phyloP scores from a whole-genome alignment of 2,797 vertebrate genomes.

The Dipus sagitta region DNA sequence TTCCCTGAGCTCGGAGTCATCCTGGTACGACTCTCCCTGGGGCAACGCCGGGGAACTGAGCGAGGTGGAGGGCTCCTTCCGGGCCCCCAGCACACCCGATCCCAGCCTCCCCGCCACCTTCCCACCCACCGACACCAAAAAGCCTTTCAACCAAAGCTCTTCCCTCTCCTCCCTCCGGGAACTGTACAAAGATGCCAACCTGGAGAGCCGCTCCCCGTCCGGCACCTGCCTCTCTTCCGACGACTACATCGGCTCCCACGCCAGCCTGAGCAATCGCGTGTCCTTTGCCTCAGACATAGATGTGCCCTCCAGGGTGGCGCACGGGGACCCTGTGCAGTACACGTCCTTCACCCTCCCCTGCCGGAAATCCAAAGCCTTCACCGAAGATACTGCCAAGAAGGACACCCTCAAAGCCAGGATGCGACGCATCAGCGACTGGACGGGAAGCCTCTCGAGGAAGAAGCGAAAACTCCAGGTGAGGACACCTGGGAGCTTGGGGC shows the following conservation, averaged over 20 bases:
- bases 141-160: slow-evolving; percentile 90
- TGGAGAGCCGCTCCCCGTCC: slow-evolving; percentile 88
- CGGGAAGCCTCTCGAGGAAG: slow-evolving; percentile 95
- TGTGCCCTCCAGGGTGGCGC: slow-evolving; percentile 90
- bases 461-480: slow-evolving; percentile 94
- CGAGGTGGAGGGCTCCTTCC: slow-evolving; percentile 89
- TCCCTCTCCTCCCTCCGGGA: slow-evolving; percentile 92
- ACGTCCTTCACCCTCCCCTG: slow-evolving; percentile 95
- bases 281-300: slow-evolving; percentile 94
- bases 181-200: slow-evolving; percentile 90
- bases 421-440: slow-evolving; percentile 96
- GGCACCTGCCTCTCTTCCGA: slow-evolving; percentile 88
- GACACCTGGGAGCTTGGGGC: rapidly evolving
- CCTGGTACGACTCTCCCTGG: slow-evolving; percentile 98
- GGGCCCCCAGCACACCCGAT: slow-evolving; percentile 86
- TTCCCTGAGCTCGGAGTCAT: slow-evolving; percentile 95
- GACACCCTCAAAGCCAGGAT: slow-evolving; percentile 94
- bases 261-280: slow-evolving; percentile 88
- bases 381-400: slow-evolving; percentile 90
- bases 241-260: slow-evolving; percentile 85
- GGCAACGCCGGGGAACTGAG: slow-evolving; percentile 90
- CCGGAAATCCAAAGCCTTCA: slow-evolving; percentile 90
- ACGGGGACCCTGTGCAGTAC: slow-evolving; percentile 88
- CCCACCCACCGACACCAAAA: slow-evolving; percentile 81
- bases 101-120: slow-evolving; percentile 87